Base-by-base conservation (phyloP, 64 coral and sea anemone genomes). In the Trachythela sp. region DNA sequence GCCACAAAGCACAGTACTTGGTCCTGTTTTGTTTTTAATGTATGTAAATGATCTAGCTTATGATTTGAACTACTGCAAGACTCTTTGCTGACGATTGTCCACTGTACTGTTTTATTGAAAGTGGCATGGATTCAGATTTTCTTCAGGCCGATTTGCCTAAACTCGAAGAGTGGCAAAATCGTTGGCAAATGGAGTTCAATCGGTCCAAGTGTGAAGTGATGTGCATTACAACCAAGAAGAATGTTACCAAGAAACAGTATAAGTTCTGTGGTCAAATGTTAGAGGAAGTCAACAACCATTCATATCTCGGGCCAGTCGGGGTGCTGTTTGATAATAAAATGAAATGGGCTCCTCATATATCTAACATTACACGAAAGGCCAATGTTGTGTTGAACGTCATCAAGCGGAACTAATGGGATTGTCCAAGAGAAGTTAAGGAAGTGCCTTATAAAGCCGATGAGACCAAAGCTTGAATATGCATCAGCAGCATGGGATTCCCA, bases 391-490 rank as follows among this genome's bases (percentile, higher is more conserved):
- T 70, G 18, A 32, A 26, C 24, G 30, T 70, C 7, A 70, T 70
- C 24, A 70, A 70, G 30, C 18, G 20, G 7, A 32, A 26, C 20
- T 7, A 9, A 70, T 26, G 64, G 18, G 20, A 26, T 8, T 70
- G 30, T 22, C 64, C 64, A 70, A 70, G 64, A 22, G 64, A 88
- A 39, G 36, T 88, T 38, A 88, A 88, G 64, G 9, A 49, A 49
- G 48, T 49, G 48, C 52, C 86, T 68, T 70, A 88, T 38, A 70
- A 88, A 88, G 67, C 52, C 36, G 33, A 89, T 94, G 8, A 40
- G 86, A n/a, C 87, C 93, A 10, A 94, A 83, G 39, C 42, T 94
- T 20, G 90, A 91, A 36, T 94, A 91, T 48, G 84, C 86, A 20
- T 80, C 71, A 31, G 30, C 71, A 77, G 31, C 31, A 77, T 77